Evolutionary conservation across 1,140 invertebrate species (phyloP).

Genomic region (Centruroides sculpturatus): DNA sequence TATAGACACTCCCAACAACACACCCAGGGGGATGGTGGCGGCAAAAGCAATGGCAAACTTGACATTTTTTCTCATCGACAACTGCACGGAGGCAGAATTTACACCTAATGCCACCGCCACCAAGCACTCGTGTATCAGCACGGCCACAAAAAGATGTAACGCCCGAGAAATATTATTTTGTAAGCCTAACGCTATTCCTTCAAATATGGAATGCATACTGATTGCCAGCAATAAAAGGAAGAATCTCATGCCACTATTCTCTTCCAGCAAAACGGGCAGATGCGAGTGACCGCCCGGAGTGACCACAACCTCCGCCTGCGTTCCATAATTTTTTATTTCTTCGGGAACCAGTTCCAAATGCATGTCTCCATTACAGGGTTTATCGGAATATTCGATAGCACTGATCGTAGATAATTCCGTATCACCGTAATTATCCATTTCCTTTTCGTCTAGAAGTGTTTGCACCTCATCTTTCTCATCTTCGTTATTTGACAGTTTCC

Average conservation of each 20-base stretch:
- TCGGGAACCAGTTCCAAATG: neutral
- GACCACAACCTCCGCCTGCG: neutral
- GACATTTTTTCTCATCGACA: conserved; percentile 19
- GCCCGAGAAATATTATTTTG: conserved; percentile 23
- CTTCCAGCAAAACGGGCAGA: conserved; percentile 6
- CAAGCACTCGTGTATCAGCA: conserved; percentile 30
- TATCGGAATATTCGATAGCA: conserved; percentile 1
- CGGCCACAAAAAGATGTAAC: conserved; percentile 28
- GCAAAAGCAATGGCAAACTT: conserved; percentile 25
- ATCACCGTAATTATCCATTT: conserved; percentile 10
- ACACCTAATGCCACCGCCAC: conserved; percentile 32
- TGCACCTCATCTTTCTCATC: conserved; percentile 9
- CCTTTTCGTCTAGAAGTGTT: conserved; percentile 11
- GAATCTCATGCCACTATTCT: conserved; percentile 20
- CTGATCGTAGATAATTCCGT: neutral
- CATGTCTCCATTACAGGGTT: neutral
- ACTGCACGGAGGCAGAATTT: conserved; percentile 23
- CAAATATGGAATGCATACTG: conserved; percentile 32
- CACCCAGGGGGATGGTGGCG: conserved; percentile 28
- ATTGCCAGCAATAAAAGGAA: conserved; percentile 29
- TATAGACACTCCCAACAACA: conserved; percentile 26
- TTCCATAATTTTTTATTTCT: neutral
- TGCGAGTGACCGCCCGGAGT: conserved; percentile 5
- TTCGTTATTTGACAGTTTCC: neutral
- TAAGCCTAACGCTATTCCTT: conserved; percentile 32